Conservation (phyloP, 1,140 invertebrate genomes). For the Diuraphis noxia region DNA sequence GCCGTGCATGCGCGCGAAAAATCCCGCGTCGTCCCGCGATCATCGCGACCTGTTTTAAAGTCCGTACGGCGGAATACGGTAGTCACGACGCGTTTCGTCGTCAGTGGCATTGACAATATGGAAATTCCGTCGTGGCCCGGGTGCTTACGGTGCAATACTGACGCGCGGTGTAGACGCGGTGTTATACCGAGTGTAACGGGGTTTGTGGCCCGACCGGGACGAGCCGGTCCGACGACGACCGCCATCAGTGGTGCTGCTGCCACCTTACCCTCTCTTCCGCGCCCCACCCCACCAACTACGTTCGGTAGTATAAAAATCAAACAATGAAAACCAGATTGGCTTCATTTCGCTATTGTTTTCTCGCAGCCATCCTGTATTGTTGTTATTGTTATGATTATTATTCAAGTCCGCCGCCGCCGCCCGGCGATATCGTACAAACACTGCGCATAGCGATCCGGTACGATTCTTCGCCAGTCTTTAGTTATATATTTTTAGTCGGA, state of each 20-base stretch:
- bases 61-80: not conserved
- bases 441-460: not conserved
- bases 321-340: conserved; percentile 45
- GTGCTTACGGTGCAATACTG: not conserved
- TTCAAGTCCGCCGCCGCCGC: not conserved
- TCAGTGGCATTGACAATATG: not conserved
- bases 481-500: not conserved
- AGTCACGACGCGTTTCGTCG: not conserved
- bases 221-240: not conserved
- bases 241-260: not conserved
- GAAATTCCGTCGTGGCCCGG: not conserved
- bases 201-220: not conserved
- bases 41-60: not conserved
- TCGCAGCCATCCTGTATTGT: not conserved
- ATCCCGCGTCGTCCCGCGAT: not conserved
- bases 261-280: not conserved
- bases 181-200: conserved; percentile 32
- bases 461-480: not conserved
- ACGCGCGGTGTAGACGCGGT: not conserved
- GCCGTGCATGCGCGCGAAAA: not conserved
- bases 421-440: not conserved
- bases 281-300: not conserved
- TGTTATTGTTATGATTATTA: not conserved
- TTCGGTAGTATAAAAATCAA: conserved; percentile 5
- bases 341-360: conserved; percentile 32